phyloP scores from a whole-genome alignment of 2,797 vertebrate genomes.

The Galago senegalensis region DNA sequence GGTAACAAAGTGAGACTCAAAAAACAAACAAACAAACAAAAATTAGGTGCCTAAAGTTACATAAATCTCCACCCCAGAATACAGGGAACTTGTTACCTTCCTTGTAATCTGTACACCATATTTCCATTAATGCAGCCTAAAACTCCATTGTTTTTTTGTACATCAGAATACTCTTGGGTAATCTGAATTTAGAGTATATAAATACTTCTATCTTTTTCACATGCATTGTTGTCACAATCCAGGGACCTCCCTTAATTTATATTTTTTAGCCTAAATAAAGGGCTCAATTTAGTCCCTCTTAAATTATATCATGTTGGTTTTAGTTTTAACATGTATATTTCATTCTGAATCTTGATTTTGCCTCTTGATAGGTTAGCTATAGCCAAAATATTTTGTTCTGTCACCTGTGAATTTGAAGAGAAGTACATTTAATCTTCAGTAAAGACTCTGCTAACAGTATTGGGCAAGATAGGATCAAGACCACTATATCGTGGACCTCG shows the following conservation, averaged over 20 bases:
- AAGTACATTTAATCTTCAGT: not conserved
- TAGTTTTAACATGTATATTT: conserved; percentile 19
- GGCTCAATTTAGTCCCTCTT: not conserved
- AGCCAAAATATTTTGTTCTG: not conserved
- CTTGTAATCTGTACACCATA: not conserved
- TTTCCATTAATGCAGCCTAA: not conserved
- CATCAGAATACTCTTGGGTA: not conserved
- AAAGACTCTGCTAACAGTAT: conserved; percentile 13
- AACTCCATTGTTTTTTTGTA: not conserved
- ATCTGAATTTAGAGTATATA: conserved; percentile 33
- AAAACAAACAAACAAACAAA: no score
- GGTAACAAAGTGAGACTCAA: no score
- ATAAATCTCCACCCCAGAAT: conserved; percentile 24
- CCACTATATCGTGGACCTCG: not conserved
- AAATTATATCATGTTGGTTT: conserved; percentile 17
- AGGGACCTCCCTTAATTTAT: not conserved
- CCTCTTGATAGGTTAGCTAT: conserved; percentile 10
- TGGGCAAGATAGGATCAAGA: not conserved
- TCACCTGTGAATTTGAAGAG: conserved; percentile 29
- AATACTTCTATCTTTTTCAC: not conserved
- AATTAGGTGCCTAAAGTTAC: not conserved
- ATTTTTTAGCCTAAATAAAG: conserved; percentile 47
- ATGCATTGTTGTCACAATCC: not conserved
- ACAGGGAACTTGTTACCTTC: not conserved
- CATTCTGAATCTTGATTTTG: conserved; percentile 37